These are phyloP conservation scores for Microplitis deprimator DNA, from an alignment of 2,888 invertebrate genomes.

Conservation along the genomic window DNA sequence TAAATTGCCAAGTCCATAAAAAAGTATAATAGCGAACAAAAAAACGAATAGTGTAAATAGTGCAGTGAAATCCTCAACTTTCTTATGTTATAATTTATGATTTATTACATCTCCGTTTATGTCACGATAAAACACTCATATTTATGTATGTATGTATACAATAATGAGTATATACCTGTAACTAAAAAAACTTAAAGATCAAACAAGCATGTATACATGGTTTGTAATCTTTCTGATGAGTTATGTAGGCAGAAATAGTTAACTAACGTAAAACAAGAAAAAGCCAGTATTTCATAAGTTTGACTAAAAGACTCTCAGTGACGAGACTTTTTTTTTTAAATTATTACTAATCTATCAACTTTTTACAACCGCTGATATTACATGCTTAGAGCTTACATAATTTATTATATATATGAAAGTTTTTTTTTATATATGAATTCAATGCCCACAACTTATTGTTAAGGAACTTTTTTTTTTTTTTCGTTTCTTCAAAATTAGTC, in stretches of 20 bases:
- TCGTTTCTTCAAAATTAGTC: background rate
- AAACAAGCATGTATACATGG: constrained; percentile 11
- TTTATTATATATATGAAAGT: background rate
- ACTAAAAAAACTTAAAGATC: constrained; percentile 16
- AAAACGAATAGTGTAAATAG: constrained; percentile 9
- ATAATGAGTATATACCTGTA: background rate
- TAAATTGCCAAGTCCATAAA: background rate
- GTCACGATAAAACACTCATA: constrained; percentile 22
- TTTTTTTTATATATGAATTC: background rate
- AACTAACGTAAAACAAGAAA: background rate
- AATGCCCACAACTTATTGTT: background rate
- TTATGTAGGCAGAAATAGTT: constrained; percentile 20
- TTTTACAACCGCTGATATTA: background rate
- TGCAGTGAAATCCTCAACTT: constrained; percentile 49
- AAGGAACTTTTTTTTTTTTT: background rate
- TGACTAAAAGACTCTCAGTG: background rate
- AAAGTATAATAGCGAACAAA: background rate
- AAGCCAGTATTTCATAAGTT: constrained; percentile 6
- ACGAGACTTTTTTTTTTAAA: background rate
- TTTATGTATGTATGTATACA: background rate
- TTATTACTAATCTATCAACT: background rate
- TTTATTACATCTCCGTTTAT: constrained; percentile 38
- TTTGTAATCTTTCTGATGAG: background rate
- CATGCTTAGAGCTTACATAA: background rate
- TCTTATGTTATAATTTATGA: constrained; percentile 51